Percentiles rank a stretch among this genome's conserved stretches.
Conservation (phyloP, 2,888 invertebrate genomes). For the Ophioninae sp. region DNA sequence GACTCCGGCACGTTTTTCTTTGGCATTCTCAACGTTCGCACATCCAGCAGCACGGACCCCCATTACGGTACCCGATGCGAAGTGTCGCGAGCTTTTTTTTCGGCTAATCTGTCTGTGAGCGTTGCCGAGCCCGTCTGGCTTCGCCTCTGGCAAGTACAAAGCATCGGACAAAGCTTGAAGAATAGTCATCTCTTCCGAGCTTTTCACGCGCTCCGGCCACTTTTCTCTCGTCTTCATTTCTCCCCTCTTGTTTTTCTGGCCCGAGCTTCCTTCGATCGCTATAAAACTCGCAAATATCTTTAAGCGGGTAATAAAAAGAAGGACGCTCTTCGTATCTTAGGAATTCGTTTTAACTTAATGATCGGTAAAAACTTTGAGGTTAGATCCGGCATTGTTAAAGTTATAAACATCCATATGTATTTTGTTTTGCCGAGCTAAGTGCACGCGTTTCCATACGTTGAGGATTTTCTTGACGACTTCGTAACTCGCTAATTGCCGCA, state of each 20-base stretch:
- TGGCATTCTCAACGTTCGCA: constrained; percentile 44
- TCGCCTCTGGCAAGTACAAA: constrained; percentile 62
- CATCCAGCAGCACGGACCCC: constrained; percentile 38
- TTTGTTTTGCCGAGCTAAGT: too few relatives aligned
- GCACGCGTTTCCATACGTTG: too few relatives aligned
- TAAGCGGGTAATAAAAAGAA: constrained; percentile 3
- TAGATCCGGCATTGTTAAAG: too few relatives aligned
- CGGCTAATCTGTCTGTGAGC: constrained; percentile 64
- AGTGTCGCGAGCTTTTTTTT: constrained; percentile 54
- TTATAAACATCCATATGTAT: too few relatives aligned
- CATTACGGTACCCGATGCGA: constrained; percentile 26
- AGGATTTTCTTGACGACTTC: too few relatives aligned
- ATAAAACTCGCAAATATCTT: constrained; percentile 8
- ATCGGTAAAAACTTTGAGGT: too few relatives aligned
- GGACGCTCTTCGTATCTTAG: too few relatives aligned
- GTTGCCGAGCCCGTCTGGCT: constrained; percentile 58
- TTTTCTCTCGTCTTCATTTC: neutral
- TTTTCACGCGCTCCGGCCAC: neutral
- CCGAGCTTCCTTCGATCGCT: constrained; percentile 6
- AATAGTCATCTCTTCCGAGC: constrained; percentile 50
- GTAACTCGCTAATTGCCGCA: neutral
- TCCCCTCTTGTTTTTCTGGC: constrained; percentile 17
- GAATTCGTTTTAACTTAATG: too few relatives aligned
- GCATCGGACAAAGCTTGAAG: constrained; percentile 66
- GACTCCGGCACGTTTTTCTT: constrained; percentile 57